A percentile compares a stretch with the other conserved stretches of the same genome.
phyloP scores from a whole-genome alignment of 92 coral and sea anemone genomes.

The Parazoanthus atlanticus region DNA sequence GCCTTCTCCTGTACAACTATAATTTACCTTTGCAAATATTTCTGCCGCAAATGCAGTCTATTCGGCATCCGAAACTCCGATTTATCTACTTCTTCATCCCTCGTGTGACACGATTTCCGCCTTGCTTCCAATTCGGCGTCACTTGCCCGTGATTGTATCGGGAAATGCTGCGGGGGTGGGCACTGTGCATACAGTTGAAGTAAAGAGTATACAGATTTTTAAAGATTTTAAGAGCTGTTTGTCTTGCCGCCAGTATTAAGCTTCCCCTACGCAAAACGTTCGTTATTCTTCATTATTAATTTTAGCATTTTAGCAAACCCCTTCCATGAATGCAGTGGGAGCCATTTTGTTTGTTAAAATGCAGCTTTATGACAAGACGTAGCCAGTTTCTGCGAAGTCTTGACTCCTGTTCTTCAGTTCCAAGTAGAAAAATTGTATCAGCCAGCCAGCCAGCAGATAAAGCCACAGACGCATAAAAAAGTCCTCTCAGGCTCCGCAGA shows the following conservation, averaged over 20 bases:
- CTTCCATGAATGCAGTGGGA: not conserved
- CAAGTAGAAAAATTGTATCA: not conserved
- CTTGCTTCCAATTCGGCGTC: not conserved
- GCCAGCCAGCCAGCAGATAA: conserved; percentile 22
- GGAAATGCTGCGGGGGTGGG: not conserved
- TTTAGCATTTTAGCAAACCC: not conserved
- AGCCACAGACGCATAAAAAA: not conserved
- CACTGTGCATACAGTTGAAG: not conserved
- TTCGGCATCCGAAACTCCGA: not conserved
- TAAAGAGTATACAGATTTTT: too few relatives aligned
- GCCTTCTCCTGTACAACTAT: conserved; percentile 40
- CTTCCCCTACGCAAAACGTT: not conserved
- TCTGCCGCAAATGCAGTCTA: conserved; percentile 15
- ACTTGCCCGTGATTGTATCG: not conserved
- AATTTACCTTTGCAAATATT: conserved; percentile 27
- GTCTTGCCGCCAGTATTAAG: too few relatives aligned
- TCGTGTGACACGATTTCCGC: not conserved
- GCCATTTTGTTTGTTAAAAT: not conserved
- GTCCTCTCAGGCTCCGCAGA: not conserved
- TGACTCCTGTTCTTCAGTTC: not conserved
- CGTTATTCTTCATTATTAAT: not conserved
- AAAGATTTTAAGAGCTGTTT: not conserved
- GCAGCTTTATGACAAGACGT: not conserved
- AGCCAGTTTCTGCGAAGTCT: not conserved
- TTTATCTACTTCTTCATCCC: not conserved